Percentiles rank a stretch among this genome's conserved stretches.
Conservation (phyloP, 2,113 vertebrate genomes). For the Brachirus orientalis region DNA sequence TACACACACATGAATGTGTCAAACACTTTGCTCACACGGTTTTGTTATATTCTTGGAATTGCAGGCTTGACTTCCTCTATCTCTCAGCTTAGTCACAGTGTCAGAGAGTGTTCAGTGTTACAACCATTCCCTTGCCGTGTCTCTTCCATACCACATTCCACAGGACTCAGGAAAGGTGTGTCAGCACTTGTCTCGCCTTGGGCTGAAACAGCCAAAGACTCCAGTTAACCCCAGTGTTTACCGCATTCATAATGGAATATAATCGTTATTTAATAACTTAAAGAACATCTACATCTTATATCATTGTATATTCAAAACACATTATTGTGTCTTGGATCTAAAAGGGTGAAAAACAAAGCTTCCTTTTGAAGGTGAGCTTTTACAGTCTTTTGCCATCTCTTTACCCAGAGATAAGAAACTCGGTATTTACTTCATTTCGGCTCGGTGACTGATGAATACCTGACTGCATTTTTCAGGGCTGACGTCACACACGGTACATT, state of each 20-base stretch:
- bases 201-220: conserved; percentile 19
- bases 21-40: neutral
- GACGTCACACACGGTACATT: conserved; percentile 1
- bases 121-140: neutral
- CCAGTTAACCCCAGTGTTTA: conserved; percentile 3
- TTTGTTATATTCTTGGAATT: neutral
- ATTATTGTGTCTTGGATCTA: neutral
- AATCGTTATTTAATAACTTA: neutral
- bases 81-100: neutral
- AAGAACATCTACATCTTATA: neutral
- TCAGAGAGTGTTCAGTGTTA: neutral
- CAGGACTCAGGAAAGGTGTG: conserved; percentile 34
- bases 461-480: conserved; percentile 25
- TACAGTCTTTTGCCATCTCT: neutral
- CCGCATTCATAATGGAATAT: neutral
- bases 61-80: neutral
- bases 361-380: neutral
- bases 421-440: neutral
- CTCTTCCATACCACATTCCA: conserved; percentile 47
- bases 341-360: neutral
- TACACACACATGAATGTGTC: neutral
- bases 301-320: neutral
- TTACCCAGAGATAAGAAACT: conserved; percentile 36
- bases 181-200: conserved; percentile 21
- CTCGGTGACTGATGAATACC: neutral